These are phyloP conservation scores for Euschistus heros DNA, from an alignment of 1,140 invertebrate genomes.

Conservation along the genomic window DNA sequence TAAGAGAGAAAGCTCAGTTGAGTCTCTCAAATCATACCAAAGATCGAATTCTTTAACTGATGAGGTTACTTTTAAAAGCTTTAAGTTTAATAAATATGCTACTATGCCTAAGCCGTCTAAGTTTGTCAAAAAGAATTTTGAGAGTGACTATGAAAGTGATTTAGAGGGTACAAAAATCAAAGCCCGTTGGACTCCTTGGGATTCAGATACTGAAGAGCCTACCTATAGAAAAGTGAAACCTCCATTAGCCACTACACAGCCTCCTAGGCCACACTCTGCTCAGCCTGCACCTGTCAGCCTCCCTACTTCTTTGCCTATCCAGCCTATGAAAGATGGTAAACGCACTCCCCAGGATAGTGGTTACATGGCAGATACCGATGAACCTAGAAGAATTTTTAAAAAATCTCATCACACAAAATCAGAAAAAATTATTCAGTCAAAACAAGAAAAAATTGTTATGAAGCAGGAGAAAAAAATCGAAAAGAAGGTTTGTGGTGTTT, in stretches of 20 bases:
- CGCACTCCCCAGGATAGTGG: conserved; percentile 43
- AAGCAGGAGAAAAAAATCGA: conserved; percentile 29
- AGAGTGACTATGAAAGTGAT: conserved; percentile 65
- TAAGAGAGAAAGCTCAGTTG: conserved; percentile 31
- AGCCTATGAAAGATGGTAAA: conserved; percentile 35
- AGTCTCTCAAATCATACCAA: conserved; percentile 20
- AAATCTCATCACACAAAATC: conserved; percentile 2
- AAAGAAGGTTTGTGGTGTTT: conserved; percentile 29
- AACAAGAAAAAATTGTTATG: conserved; percentile 10
- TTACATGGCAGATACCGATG: conserved; percentile 62
- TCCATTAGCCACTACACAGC: conserved; percentile 35
- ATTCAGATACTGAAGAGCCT: conserved; percentile 54
- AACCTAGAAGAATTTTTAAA: conserved; percentile 37
- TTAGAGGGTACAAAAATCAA: conserved; percentile 42
- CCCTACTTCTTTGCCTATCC: conserved; percentile 37
- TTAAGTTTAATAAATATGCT: conserved; percentile 30
- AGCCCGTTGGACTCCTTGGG: conserved; percentile 50
- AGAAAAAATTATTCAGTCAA: conserved; percentile 7
- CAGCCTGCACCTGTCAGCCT: conserved; percentile 40
- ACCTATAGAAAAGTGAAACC: conserved; percentile 43
- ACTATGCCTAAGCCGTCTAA: conserved; percentile 48
- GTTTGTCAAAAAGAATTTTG: conserved; percentile 48
- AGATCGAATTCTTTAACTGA: conserved; percentile 23
- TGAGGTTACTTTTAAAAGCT: conserved; percentile 35
- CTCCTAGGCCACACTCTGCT: conserved; percentile 41